phyloP scores from a whole-genome alignment of 2,113 vertebrate genomes.

The Pseudorhombus dupliciocellatus region DNA sequence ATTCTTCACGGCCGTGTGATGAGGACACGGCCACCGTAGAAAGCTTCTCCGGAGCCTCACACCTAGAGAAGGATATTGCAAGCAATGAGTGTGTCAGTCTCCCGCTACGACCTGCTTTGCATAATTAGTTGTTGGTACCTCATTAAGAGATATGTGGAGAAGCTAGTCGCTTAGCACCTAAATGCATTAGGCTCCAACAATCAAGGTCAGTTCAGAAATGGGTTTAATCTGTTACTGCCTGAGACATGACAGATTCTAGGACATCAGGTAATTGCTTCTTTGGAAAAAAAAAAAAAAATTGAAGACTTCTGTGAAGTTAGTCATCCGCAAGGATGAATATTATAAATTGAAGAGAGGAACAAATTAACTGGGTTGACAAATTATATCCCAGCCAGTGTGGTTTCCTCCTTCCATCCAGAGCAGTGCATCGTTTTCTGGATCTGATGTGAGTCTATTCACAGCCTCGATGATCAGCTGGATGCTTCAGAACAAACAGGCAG shows the following conservation, averaged over 20 bases:
- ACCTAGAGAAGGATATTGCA: constrained; percentile 32
- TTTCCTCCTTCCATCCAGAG: constrained; percentile 22
- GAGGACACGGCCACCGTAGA: constrained; percentile 2
- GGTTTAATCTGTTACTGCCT: constrained; percentile 78
- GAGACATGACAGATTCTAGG: constrained; percentile 71
- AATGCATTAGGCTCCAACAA: constrained; percentile 62
- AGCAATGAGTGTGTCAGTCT: constrained; percentile 39
- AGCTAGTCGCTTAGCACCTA: constrained; percentile 48
- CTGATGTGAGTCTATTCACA: constrained; percentile 39
- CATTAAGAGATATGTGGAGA: constrained; percentile 61
- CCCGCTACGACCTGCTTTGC: constrained; percentile 59
- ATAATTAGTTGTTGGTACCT: constrained; percentile 75
- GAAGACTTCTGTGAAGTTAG: constrained; percentile 65
- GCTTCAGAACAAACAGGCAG: constrained; percentile 28
- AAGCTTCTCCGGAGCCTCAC: constrained; percentile 15
- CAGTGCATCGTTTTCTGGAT: constrained; percentile 30
- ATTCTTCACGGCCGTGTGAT: constrained; percentile 13
- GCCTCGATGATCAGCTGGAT: constrained; percentile 47
- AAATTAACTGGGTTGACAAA: constrained; percentile 72
- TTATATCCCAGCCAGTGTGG: constrained; percentile 51
- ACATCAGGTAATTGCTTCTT: constrained; percentile 80
- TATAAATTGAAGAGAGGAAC: constrained; percentile 70
- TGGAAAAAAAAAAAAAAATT: constrained; percentile 70
- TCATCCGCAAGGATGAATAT: constrained; percentile 69
- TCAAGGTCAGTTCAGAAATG: constrained; percentile 77